A percentile compares a stretch with the other conserved stretches of the same genome.
phyloP scores from a whole-genome alignment of 2,797 vertebrate species.

The Siniperca scherzeri region DNA sequence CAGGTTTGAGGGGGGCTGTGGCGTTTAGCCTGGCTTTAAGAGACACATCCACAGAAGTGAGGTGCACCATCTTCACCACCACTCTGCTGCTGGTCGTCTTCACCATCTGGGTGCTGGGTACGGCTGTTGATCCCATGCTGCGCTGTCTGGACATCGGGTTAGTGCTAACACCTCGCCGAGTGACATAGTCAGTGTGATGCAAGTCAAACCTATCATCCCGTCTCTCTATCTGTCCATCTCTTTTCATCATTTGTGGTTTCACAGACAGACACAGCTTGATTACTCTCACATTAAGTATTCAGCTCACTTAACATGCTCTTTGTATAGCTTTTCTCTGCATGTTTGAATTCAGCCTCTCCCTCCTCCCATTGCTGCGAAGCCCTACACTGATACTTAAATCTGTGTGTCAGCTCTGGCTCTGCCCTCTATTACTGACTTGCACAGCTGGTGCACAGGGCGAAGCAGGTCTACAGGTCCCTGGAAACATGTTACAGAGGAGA shows the following conservation, averaged over 20 bases:
- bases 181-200: not conserved
- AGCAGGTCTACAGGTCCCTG: constrained; percentile 46
- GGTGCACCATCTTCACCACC: constrained; percentile 88
- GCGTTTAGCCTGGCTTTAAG: constrained; percentile 87
- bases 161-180: constrained; percentile 47
- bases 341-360: constrained; percentile 23
- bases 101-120: constrained; percentile 88
- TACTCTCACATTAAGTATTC: constrained; percentile 30
- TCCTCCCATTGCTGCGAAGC: constrained; percentile 16
- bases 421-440: constrained; percentile 64
- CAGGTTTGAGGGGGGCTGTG: constrained; percentile 89
- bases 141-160: constrained; percentile 89
- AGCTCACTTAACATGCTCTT: constrained; percentile 29
- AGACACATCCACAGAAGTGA: constrained; percentile 82
- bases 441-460: constrained; percentile 50
- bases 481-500: constrained; percentile 34
- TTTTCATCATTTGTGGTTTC: constrained; percentile 1
- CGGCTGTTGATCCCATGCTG: constrained; percentile 85
- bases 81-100: constrained; percentile 87
- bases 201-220: not conserved
- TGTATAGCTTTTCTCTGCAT: constrained; percentile 26
- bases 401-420: constrained; percentile 28
- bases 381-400: constrained; percentile 34
- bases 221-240: constrained; percentile 2
- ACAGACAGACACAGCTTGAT: constrained; percentile 18